Evolutionary conservation across 2,888 invertebrate species (phyloP), one percentile per base, ranked within the genome.

Genomic region (Zaprionus bogoriensis): DNA sequence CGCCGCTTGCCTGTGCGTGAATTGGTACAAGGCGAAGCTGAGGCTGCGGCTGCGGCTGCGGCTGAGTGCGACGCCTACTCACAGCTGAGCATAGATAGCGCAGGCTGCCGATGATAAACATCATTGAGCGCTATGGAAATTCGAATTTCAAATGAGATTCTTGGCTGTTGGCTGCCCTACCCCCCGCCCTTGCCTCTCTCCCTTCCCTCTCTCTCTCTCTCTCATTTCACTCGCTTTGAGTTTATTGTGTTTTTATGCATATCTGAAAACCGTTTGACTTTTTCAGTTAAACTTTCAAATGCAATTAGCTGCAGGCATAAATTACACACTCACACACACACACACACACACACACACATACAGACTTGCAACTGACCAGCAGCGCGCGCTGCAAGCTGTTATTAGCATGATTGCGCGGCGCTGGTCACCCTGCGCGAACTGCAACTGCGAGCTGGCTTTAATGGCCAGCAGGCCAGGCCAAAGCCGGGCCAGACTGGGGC

Each of bases 101-200:
- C 62, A 7, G 17, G 30, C 30, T 12, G 51, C 47, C 55, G 65
- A 63, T 75, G 82, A 82, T 82, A 82, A 82, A 75, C 70, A 82
- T 82, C 82, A 86, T 69, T 70, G 73, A 87, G 78, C 85, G 85
- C 85, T 87, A 83, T 86, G 86, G 77, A 77, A 87, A 80, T 81
- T 77, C 76, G 78, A 78, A 83, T 83, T 83, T 87, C 87, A 83
- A 83, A 83, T 83, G 87, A 87, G 50, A 46, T 44, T 63, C 57
- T 38, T n/a, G n/a, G n/a, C n/a, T n/a, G n/a, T n/a, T n/a, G n/a
- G n/a, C n/a, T n/a, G n/a, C n/a, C n/a, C n/a, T n/a, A n/a, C n/a
- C n/a, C n/a, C n/a, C n/a, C n/a, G n/a, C n/a, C n/a, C n/a, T n/a
- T n/a, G n/a, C n/a, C n/a, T 27, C 42, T 44, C 10, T 5, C 2